phyloP scores from a whole-genome alignment of 2,797 vertebrate species.

The Rhinatrema bivittatum region DNA sequence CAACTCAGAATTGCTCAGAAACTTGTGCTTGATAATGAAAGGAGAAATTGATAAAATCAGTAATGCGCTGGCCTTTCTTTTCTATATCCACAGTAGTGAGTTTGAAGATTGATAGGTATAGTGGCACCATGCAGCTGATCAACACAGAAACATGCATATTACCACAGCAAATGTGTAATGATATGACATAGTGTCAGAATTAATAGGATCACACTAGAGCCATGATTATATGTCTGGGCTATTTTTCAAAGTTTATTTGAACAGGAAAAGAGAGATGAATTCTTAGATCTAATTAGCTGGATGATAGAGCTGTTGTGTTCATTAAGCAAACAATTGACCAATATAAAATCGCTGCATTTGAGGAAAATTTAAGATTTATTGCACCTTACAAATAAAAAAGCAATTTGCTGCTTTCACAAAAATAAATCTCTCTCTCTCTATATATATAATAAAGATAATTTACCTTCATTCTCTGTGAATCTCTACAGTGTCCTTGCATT shows the following conservation, averaged over 20 bases:
- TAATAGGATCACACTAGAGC: not conserved
- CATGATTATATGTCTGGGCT: not conserved
- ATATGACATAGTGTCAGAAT: not conserved
- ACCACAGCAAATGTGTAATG: not conserved
- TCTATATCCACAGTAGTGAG: not conserved
- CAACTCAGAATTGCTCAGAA: not conserved
- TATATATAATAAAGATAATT: no score
- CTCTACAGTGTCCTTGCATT: no score
- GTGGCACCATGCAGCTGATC: not conserved
- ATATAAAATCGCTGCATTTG: not conserved
- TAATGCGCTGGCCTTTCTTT: not conserved
- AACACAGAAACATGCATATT: not conserved
- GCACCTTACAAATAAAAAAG: no score
- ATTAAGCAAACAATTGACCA: not conserved
- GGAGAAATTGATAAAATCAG: not conserved
- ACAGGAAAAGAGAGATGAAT: not conserved
- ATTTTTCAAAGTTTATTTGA: not conserved
- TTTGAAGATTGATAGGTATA: not conserved
- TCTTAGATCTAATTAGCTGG: not conserved
- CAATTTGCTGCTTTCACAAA: no score
- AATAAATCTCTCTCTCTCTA: no score
- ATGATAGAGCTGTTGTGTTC: not conserved
- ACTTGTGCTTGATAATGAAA: no score
- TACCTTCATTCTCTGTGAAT: no score
- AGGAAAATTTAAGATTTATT: no score